Evolutionary conservation across 2,888 invertebrate species (phyloP).

Genomic region (Octonoba sinensis): DNA sequence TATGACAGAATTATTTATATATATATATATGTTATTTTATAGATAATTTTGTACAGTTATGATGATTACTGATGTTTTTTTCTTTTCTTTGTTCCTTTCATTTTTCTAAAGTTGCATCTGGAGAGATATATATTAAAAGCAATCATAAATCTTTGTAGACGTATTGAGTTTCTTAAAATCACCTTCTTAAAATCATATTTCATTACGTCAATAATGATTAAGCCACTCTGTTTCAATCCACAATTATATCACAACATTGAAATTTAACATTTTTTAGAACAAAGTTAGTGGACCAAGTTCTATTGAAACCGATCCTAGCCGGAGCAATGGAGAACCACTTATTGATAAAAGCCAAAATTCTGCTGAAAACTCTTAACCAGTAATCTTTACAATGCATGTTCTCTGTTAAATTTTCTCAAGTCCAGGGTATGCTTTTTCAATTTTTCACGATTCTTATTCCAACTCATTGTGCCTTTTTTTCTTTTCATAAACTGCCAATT

Average conservation of each 20-base stretch:
- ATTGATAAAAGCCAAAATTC: constrained; percentile 50
- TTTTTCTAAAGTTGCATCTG: no score
- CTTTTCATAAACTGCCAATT: no score
- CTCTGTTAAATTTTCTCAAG: no score
- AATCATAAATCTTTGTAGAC: not conserved
- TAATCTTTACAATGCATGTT: not conserved
- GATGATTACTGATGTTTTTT: no score
- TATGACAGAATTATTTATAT: no score
- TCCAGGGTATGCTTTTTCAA: no score
- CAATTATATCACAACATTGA: not conserved
- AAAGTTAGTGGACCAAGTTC: constrained; percentile 51
- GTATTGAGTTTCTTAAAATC: not conserved
- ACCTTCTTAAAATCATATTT: not conserved
- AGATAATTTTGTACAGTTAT: no score
- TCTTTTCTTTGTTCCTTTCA: no score
- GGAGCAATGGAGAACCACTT: constrained; percentile 30
- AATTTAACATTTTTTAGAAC: constrained; percentile 47
- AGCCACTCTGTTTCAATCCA: not conserved
- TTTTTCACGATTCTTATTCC: no score
- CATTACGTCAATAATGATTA: not conserved
- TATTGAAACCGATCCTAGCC: constrained; percentile 17
- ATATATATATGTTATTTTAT: no score
- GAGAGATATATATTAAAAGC: not conserved
- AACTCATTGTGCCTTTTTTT: no score
- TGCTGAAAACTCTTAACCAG: constrained; percentile 39